These are phyloP conservation scores for Helicoverpa assulta DNA, from an alignment of 2,888 invertebrate species.

Conservation along the genomic window DNA sequence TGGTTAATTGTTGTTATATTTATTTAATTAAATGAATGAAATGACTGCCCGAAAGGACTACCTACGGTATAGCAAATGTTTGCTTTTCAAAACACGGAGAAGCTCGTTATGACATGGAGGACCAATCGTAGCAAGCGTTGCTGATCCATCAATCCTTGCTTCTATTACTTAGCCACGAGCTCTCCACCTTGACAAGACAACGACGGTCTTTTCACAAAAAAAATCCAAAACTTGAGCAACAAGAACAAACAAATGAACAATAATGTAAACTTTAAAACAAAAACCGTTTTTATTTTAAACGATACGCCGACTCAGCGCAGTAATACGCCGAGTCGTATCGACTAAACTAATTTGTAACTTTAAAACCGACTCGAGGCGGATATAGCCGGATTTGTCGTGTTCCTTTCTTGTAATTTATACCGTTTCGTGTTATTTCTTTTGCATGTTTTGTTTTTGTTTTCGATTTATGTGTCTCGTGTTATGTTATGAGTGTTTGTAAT, in stretches of 20 bases:
- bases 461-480: conserved; percentile 32
- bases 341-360: conserved; percentile 69
- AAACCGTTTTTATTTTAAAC: conserved; percentile 46
- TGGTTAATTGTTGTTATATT: too few relatives aligned
- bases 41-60: too few relatives aligned
- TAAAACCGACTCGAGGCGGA: conserved; percentile 61
- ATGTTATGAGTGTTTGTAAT: conserved; percentile 26
- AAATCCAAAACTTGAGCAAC: too few relatives aligned
- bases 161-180: too few relatives aligned
- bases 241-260: conserved; percentile 6
- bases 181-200: too few relatives aligned
- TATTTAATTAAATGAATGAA: too few relatives aligned
- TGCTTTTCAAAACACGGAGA: too few relatives aligned
- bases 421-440: conserved; percentile 37
- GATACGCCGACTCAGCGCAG: conserved; percentile 32
- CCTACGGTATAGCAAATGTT: too few relatives aligned
- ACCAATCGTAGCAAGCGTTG: too few relatives aligned
- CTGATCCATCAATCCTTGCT: too few relatives aligned
- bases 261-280: conserved; percentile 28
- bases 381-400: conserved; percentile 60
- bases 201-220: too few relatives aligned
- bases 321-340: conserved; percentile 48
- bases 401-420: conserved; percentile 50
- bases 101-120: too few relatives aligned
- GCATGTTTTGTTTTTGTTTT: conserved; percentile 20